Conservation (phyloP, 2,888 invertebrate genomes). For the Choristoneura rosaceana region DNA sequence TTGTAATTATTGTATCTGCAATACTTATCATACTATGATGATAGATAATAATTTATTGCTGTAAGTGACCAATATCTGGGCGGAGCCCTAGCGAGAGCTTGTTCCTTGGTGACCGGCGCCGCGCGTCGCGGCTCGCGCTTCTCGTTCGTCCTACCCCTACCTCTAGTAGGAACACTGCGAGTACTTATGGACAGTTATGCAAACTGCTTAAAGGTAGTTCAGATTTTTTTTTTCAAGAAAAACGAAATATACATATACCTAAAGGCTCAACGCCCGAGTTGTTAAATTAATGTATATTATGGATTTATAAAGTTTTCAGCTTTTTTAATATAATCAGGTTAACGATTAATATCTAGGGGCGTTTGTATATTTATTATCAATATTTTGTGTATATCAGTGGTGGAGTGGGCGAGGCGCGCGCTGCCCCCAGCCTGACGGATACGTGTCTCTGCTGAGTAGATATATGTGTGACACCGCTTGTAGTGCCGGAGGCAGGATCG, state of each 20-base stretch:
- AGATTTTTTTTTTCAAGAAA: slow-evolving; percentile 48
- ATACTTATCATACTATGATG: slow-evolving; percentile 67
- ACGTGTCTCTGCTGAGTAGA: slow-evolving; percentile 52
- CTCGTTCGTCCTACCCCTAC: slow-evolving; percentile 53
- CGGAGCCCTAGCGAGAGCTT: slow-evolving; percentile 42
- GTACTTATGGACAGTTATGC: slow-evolving; percentile 72
- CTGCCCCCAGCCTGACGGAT: slow-evolving; percentile 53
- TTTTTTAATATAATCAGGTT: slow-evolving; percentile 76
- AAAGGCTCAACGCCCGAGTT: slow-evolving; percentile 57
- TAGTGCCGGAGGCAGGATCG: slow-evolving; percentile 47
- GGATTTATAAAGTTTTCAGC: slow-evolving; percentile 79
- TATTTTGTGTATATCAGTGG: slow-evolving; percentile 78
- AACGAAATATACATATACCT: slow-evolving; percentile 50
- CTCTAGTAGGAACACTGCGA: slow-evolving; percentile 61
- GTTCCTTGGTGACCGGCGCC: slow-evolving; percentile 7
- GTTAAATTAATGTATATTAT: slow-evolving; percentile 77
- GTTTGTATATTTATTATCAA: slow-evolving; percentile 71
- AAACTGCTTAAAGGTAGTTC: slow-evolving; percentile 62
- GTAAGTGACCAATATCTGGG: slow-evolving; percentile 56
- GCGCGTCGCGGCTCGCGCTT: slow-evolving; percentile 37
- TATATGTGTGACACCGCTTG: slow-evolving; percentile 54
- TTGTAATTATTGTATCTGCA: slow-evolving; percentile 65
- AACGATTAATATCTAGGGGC: slow-evolving; percentile 67
- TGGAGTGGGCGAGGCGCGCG: slow-evolving; percentile 65
- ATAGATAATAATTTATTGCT: slow-evolving; percentile 68